Base-by-base conservation (phyloP, 1,140 invertebrate genomes). In the Nasonia giraulti region DNA sequence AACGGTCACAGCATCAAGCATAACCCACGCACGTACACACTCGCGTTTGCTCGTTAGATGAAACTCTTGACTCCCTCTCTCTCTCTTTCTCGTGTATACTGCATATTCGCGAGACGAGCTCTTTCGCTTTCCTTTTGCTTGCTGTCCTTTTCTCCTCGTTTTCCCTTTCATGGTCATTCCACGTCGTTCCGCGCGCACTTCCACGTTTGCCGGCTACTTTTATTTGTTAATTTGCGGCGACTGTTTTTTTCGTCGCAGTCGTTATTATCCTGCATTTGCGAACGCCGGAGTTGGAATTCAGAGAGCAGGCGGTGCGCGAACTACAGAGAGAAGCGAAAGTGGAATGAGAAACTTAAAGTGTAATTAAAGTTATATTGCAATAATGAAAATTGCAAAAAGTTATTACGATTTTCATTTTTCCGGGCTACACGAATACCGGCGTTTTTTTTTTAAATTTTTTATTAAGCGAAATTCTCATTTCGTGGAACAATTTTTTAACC, bases 121-220 rank as follows among this genome's bases (percentile, higher is more conserved):
- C 47, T 50, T 50, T 50, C 47, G 47, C 47, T 50, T 17, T 44
- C 62, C 62, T 69, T 80, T 40, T 69, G n/a, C n/a, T n/a, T n/a
- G n/a, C 47, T 50, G 17, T 44, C 62, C 62, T 69, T 80, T 40
- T 69, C 66, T 80, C 33, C 44, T 74, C 76, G 6, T 50, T 81
- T 81, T 81, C 44, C 80, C 44, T 81, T 82, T 55, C 79, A 73
- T 33, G 79, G 79, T 50, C 68, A 73, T 81, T 73, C 40, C 68
- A 7, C 55, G 6, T 20, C 55, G 55, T 62, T n/a, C 55, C 27
- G 23, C 47, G 23, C 11, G 66, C 68, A 40, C 68, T 80, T 69
- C 62, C 47, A 68, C 55, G 77, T 66, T 69, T 31, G 20, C 31
- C 4, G 12, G 2, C 33, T 44, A 2, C 50, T 79, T 37, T 79